Conservation (phyloP, 2,888 invertebrate species). For the Chrysolina oricalcia region DNA sequence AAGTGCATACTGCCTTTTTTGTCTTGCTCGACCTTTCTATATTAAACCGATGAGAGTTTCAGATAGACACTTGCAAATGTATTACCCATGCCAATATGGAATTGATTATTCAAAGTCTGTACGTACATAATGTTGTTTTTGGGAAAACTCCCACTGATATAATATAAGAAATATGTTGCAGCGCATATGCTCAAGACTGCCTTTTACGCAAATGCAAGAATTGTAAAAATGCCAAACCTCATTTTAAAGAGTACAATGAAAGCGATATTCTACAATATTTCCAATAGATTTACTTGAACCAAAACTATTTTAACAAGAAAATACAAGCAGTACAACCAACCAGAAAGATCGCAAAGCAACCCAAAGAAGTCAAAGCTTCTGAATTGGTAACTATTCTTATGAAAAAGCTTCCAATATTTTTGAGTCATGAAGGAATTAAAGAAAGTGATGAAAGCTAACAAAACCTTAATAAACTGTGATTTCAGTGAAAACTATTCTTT, state of each 20-base stretch:
- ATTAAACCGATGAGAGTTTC: no score
- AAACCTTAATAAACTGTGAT: slow-evolving; percentile 2
- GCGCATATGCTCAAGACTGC: neutral
- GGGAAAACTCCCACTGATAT: slow-evolving; percentile 1
- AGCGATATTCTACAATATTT: neutral
- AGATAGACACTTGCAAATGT: no score
- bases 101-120: neutral
- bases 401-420: no score
- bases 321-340: no score
- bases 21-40: no score
- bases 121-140: neutral
- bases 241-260: no score
- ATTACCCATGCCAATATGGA: neutral
- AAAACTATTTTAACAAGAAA: neutral
- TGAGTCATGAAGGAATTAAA: neutral
- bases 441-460: neutral
- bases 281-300: neutral
- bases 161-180: neutral
- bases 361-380: no score
- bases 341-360: no score
- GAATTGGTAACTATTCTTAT: no score
- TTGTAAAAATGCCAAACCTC: no score
- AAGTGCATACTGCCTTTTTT: no score
- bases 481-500: slow-evolving; percentile 25
- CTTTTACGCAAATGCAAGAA: neutral